Percentiles rank a stretch among this genome's conserved stretches.
phyloP scores from a whole-genome alignment of 2,888 invertebrate species.

The Mesorhabditis sp. region DNA sequence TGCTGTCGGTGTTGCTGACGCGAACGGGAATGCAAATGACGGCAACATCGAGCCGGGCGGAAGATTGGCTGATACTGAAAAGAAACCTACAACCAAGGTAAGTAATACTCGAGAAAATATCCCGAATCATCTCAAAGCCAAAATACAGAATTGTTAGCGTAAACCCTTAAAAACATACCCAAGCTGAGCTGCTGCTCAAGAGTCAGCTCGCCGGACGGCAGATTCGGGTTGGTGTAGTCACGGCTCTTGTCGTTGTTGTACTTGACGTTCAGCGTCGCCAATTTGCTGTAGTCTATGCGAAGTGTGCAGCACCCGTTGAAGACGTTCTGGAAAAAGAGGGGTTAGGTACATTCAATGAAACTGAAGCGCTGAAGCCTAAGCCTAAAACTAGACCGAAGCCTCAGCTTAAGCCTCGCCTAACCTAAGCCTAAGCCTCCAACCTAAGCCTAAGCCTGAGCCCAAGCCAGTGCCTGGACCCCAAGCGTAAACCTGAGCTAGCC shows the following conservation, averaged over 20 bases:
- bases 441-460: too few species aligned
- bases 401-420: too few species aligned
- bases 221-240: slow-evolving; percentile 95
- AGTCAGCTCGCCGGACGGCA: slow-evolving; percentile 81
- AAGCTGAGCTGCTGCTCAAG: slow-evolving; percentile 54
- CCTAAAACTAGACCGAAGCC: too few species aligned
- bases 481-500: too few species aligned
- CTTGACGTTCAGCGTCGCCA: slow-evolving; percentile 94
- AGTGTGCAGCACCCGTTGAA: slow-evolving; percentile 88
- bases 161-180: slow-evolving; percentile 13
- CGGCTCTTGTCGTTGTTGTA: slow-evolving; percentile 99
- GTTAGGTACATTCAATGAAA: not conserved
- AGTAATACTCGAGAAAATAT: not conserved
- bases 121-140: not conserved
- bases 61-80: slow-evolving; percentile 1
- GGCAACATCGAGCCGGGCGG: slow-evolving; percentile 14
- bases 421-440: too few species aligned
- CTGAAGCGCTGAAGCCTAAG: not conserved
- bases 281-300: slow-evolving; percentile 78
- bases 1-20: slow-evolving; percentile 9
- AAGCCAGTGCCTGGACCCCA: too few species aligned
- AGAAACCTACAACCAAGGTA: not conserved
- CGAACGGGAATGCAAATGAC: slow-evolving; percentile 23
- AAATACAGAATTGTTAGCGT: not conserved
- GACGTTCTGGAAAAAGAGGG: slow-evolving; percentile 69